Percentiles rank a stretch among this genome's conserved stretches.
Conservation (phyloP, 2,888 invertebrate species). For the Antheraea yamamai region DNA sequence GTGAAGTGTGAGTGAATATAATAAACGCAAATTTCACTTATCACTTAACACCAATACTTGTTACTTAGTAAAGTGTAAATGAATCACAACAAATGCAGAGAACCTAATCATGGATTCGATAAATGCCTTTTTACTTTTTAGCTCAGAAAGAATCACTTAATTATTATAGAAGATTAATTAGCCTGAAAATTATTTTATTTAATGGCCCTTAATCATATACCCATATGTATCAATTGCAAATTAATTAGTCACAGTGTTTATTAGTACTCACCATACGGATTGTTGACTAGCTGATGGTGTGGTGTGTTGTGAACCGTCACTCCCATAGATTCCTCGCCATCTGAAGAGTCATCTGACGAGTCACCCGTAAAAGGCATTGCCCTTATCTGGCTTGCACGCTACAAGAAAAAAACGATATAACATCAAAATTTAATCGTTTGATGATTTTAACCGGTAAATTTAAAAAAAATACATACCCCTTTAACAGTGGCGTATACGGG, state of each 20-base stretch:
- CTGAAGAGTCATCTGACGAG: constrained; percentile 96
- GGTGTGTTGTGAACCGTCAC: constrained; percentile 76
- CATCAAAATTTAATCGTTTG: not conserved
- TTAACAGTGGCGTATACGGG: constrained; percentile 98
- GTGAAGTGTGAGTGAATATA: too few relatives aligned
- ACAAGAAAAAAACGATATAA: constrained; percentile 26
- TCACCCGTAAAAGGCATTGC: constrained; percentile 98
- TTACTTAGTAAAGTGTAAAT: not conserved
- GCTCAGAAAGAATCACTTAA: not conserved
- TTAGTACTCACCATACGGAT: constrained; percentile 56
- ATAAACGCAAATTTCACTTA: too few relatives aligned
- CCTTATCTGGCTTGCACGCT: constrained; percentile 96
- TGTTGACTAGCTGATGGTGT: constrained; percentile 65
- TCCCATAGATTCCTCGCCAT: constrained; percentile 90
- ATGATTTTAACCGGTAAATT: too few relatives aligned
- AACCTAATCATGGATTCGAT: not conserved
- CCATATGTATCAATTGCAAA: too few relatives aligned
- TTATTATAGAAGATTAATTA: not conserved
- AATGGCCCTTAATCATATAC: not conserved
- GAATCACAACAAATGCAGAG: not conserved
- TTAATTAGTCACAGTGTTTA: too few relatives aligned
- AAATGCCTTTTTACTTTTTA: not conserved
- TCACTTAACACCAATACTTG: not conserved
- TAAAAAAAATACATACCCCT: constrained; percentile 82
- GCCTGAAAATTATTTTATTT: not conserved